phyloP scores from a whole-genome alignment of 2,888 invertebrate species.

The Exocentrus adspersus region DNA sequence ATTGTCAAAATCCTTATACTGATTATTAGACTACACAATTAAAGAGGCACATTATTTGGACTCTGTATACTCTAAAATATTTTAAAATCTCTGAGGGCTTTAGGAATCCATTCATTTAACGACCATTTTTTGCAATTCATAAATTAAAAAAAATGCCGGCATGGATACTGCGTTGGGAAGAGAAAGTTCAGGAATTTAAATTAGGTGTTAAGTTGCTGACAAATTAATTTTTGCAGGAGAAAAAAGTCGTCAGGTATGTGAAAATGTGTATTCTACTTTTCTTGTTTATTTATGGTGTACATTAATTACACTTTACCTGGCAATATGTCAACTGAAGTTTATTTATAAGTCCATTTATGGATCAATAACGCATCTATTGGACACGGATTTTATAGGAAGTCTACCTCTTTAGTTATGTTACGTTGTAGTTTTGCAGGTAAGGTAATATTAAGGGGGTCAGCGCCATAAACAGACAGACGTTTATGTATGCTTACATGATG shows the following conservation, averaged over 20 bases:
- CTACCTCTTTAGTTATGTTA: neutral
- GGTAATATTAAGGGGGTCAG: conserved; percentile 4
- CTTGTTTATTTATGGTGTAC: neutral
- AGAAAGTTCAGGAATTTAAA: neutral
- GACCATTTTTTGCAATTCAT: no score
- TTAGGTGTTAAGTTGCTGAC: neutral
- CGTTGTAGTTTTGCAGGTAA: conserved; percentile 2
- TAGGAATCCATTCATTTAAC: no score
- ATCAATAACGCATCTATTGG: neutral
- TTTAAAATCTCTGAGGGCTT: no score
- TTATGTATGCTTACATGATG: neutral
- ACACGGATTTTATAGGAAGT: neutral
- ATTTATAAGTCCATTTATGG: conserved; percentile 12
- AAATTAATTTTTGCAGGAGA: neutral
- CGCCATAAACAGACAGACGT: neutral
- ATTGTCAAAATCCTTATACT: no score
- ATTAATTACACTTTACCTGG: conserved; percentile 2
- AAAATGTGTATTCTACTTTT: neutral
- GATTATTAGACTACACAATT: no score
- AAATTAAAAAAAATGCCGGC: no score
- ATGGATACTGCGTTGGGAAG: neutral
- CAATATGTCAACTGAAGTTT: neutral
- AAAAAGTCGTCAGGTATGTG: neutral
- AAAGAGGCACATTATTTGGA: no score
- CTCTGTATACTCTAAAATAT: no score